Conservation (phyloP, 2,888 invertebrate genomes). For the Brachyptera putata region DNA sequence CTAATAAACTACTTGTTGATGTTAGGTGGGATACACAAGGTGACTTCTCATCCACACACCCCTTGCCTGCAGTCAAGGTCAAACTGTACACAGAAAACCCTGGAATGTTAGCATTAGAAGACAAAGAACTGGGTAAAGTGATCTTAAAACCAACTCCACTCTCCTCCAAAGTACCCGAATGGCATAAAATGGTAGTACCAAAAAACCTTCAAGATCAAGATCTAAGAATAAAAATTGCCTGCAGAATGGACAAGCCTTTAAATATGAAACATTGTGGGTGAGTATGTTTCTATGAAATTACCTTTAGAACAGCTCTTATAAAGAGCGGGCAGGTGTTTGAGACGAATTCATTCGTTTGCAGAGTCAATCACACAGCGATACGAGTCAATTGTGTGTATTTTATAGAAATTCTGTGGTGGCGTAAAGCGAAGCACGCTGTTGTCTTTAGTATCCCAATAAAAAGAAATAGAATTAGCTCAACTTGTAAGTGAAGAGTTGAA, state of each 20-base stretch:
- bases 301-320: too few species aligned
- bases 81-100: constrained; percentile 97
- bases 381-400: too few species aligned
- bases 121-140: constrained; percentile 96
- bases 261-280: constrained; percentile 99
- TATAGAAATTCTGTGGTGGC: too few species aligned
- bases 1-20: too few species aligned
- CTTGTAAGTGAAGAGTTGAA: too few species aligned
- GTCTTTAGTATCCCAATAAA: too few species aligned
- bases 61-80: constrained; percentile 94
- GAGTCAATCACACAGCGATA: too few species aligned
- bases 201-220: constrained; percentile 95
- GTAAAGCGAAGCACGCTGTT: too few species aligned
- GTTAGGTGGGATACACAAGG: constrained; percentile 98
- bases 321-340: too few species aligned
- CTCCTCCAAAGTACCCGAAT: constrained; percentile 91
- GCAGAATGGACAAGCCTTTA: constrained; percentile 96
- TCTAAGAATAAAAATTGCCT: constrained; percentile 93
- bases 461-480: too few species aligned
- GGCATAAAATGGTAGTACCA: constrained; percentile 96
- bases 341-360: too few species aligned
- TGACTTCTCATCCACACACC: constrained; percentile 97
- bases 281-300: too few species aligned
- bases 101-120: constrained; percentile 95
- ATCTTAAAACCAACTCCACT: constrained; percentile 81